phyloP scores from a whole-genome alignment of 2,797 vertebrate genomes.

The Glossophaga mutica region DNA sequence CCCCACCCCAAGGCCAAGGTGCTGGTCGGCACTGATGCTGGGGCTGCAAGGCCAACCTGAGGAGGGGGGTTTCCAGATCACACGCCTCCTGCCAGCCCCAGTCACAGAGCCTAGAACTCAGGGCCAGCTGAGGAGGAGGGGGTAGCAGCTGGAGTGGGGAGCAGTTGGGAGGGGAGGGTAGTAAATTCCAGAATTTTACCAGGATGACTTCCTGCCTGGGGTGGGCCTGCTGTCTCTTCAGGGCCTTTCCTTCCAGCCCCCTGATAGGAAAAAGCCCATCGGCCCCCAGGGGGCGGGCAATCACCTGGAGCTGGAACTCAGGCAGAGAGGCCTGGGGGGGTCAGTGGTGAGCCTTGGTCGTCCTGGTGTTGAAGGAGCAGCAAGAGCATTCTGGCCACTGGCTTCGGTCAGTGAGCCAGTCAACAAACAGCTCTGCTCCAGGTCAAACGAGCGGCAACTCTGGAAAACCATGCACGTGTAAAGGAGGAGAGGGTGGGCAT shows the following conservation, averaged over 20 bases:
- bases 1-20: too few species aligned
- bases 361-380: background rate
- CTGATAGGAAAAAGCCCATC: background rate
- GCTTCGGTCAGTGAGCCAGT: background rate
- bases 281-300: background rate
- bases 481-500: background rate
- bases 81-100: background rate
- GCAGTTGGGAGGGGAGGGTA: background rate
- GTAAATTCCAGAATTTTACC: background rate
- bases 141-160: background rate
- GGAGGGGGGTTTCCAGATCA: background rate
- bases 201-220: background rate
- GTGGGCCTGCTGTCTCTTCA: background rate
- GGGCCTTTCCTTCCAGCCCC: background rate
- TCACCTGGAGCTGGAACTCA: background rate
- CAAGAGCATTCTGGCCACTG: background rate
- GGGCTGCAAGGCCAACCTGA: background rate
- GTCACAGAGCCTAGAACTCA: background rate
- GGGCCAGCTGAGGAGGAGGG: background rate
- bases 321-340: background rate
- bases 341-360: fast-evolving
- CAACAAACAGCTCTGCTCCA: background rate
- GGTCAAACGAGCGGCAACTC: background rate
- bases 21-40: background rate
- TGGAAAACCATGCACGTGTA: fast-evolving